Evolutionary conservation across 2,797 vertebrate species (phyloP), one percentile per base, ranked within the genome.

Genomic region (Tenualosa ilisha): DNA sequence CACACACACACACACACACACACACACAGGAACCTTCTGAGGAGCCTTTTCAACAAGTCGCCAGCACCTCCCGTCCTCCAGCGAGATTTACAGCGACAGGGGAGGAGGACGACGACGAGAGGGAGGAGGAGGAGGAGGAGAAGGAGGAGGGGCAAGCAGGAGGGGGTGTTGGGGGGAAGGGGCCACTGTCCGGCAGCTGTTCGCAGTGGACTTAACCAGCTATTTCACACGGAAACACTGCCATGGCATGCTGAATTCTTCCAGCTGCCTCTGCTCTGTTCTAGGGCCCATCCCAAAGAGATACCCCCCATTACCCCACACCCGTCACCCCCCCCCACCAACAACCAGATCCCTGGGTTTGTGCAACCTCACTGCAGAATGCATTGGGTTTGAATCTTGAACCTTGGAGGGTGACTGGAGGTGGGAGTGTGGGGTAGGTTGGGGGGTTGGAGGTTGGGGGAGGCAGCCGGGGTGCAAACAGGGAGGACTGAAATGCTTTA

Each of bases 221-320:
- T 90, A 95, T 95, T 96, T 96, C 95, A 94, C 95, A 95, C 91
- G 90, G 94, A 96, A 95, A 93, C 91, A 85, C 90, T 93, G 90
- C 92, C 92, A 89, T 89, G 89, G 91, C 87, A 88, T 90, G 91
- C 89, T 89, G 88, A 93, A 94, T 93, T 94, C 91, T 91, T 93
- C 93, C 94, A 95, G 93, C 94, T 95, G 95, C 92, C 91, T 86
- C 84, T 85, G 91, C 88, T 86, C 84, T 85, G 91, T 88, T 93
- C 90, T 91, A 93, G 89, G 26, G 87, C 87, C 86, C 53, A 86
- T 93, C 90, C 90, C 83, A 89, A 90, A 89, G 86, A 87, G 89
- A 92, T 92, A 93, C 91, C 90, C 89, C 43, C 88, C 90, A 51
- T 51, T 89, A 89, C 88, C 88, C 86, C 90, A 3, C 91, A 90